These are phyloP conservation scores for Vimba vimba DNA, from an alignment of 2,113 vertebrate species.

Conservation along the genomic window DNA sequence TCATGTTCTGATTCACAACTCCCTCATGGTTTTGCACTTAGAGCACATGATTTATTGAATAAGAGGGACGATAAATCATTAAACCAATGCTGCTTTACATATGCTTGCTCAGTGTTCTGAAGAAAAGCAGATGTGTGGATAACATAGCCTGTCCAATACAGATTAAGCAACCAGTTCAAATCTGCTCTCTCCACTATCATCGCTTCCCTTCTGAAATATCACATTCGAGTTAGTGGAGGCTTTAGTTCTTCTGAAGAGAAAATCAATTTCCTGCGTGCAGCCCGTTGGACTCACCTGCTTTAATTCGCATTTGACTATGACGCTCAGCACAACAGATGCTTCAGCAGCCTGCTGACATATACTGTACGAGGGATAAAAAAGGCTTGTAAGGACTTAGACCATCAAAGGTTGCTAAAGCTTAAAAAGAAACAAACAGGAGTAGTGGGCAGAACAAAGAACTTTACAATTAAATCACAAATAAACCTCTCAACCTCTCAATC, in stretches of 20 bases:
- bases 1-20: slow-evolving; percentile 24
- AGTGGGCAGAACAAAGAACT: not conserved
- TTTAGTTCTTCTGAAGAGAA: slow-evolving; percentile 9
- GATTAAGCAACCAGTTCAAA: slow-evolving; percentile 1
- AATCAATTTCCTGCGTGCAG: not conserved
- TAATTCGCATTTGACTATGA: slow-evolving; percentile 14
- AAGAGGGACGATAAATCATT: slow-evolving; percentile 38
- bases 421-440: slow-evolving; percentile 25
- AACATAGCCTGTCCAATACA: slow-evolving; percentile 12
- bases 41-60: slow-evolving; percentile 45
- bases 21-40: slow-evolving; percentile 35
- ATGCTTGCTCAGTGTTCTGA: slow-evolving; percentile 24
- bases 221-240: not conserved
- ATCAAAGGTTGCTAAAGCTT: slow-evolving; percentile 24
- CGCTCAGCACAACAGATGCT: slow-evolving; percentile 13
- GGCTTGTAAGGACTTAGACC: not conserved
- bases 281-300: slow-evolving; percentile 23
- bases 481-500: not conserved
- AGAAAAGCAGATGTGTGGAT: slow-evolving; percentile 10
- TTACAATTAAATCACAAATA: not conserved
- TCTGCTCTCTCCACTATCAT: not conserved
- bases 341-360: not conserved
- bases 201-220: not conserved
- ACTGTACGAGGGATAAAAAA: not conserved
- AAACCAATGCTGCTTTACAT: slow-evolving; percentile 31